A percentile compares a stretch with the other conserved stretches of the same genome.
These are phyloP conservation scores for Habrosyne pyritoides DNA, from an alignment of 2,888 invertebrate genomes.

Conservation along the genomic window DNA sequence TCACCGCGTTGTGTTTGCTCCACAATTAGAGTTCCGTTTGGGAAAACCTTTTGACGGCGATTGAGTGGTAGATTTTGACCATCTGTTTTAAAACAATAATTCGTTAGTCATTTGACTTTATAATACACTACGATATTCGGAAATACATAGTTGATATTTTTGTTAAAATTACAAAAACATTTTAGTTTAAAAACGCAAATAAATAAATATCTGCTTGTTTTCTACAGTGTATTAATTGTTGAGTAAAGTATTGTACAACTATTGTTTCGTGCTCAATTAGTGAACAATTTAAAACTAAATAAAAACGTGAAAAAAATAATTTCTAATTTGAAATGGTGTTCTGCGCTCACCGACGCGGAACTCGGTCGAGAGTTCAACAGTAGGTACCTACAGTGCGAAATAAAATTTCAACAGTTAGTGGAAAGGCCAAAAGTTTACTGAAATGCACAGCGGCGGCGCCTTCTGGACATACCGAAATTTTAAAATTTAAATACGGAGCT, in stretches of 20 bases:
- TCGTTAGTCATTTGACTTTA: slow-evolving; percentile 2
- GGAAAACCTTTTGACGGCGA: slow-evolving; percentile 92
- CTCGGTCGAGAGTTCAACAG: slow-evolving; percentile 35
- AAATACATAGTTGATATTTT: no score
- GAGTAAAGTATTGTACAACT: neutral
- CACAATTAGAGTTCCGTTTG: slow-evolving; percentile 93
- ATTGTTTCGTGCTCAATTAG: slow-evolving; percentile 3
- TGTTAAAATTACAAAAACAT: no score
- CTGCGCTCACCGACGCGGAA: slow-evolving; percentile 33
- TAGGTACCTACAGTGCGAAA: slow-evolving; percentile 45
- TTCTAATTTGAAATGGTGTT: slow-evolving; percentile 49
- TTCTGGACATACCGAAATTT: slow-evolving; percentile 43
- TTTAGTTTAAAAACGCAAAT: no score
- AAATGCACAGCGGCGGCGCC: slow-evolving; percentile 37
- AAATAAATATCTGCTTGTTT: neutral
- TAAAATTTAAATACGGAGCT: slow-evolving; percentile 47
- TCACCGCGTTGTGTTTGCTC: slow-evolving; percentile 92
- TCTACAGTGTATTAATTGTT: neutral
- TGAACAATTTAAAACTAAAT: slow-evolving; percentile 32
- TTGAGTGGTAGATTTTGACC: slow-evolving; percentile 94
- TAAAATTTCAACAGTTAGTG: slow-evolving; percentile 53
- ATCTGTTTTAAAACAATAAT: slow-evolving; percentile 77
- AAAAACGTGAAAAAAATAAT: slow-evolving; percentile 32
- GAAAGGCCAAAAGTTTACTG: slow-evolving; percentile 38
- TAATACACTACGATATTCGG: no score